These are phyloP conservation scores for Sminthopsis crassicaudata DNA, from an alignment of 2,113 vertebrate genomes.

Conservation along the genomic window DNA sequence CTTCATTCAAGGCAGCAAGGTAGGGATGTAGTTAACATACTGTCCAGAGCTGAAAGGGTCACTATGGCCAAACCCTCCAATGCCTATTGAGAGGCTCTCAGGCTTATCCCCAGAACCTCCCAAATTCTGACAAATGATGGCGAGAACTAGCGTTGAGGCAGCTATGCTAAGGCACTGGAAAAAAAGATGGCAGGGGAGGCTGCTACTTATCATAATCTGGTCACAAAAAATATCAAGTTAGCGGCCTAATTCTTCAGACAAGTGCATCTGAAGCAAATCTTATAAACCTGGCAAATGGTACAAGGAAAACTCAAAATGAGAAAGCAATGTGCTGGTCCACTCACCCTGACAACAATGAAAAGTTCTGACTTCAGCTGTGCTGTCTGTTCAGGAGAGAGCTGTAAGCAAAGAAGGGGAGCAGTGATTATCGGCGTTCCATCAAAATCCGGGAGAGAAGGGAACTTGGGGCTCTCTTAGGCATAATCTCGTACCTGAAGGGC, in stretches of 20 bases:
- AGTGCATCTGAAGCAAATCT: background rate
- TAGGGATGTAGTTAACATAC: background rate
- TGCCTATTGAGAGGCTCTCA: background rate
- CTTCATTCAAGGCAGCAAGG: background rate
- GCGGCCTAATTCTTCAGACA: background rate
- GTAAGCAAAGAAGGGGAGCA: slow-evolving; percentile 42
- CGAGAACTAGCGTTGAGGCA: background rate
- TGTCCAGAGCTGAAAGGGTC: background rate
- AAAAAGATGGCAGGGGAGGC: background rate
- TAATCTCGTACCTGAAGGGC: slow-evolving; percentile 88
- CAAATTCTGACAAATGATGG: background rate
- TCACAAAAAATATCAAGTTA: background rate
- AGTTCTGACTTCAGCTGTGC: slow-evolving; percentile 91
- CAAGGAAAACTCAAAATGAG: slow-evolving; percentile 1
- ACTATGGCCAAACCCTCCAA: background rate
- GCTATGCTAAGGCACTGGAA: background rate
- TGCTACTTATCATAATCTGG: background rate
- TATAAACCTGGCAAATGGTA: background rate
- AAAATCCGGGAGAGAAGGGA: background rate
- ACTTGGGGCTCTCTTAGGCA: background rate
- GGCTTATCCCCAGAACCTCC: background rate
- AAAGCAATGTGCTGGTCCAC: slow-evolving; percentile 15
- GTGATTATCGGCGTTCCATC: background rate
- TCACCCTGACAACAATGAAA: slow-evolving; percentile 89
- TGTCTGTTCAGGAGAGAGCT: slow-evolving; percentile 91